A percentile compares a stretch with the other conserved stretches of the same genome.
Evolutionary conservation across 2,888 invertebrate species (phyloP).

Genomic region (Antitype chi): DNA sequence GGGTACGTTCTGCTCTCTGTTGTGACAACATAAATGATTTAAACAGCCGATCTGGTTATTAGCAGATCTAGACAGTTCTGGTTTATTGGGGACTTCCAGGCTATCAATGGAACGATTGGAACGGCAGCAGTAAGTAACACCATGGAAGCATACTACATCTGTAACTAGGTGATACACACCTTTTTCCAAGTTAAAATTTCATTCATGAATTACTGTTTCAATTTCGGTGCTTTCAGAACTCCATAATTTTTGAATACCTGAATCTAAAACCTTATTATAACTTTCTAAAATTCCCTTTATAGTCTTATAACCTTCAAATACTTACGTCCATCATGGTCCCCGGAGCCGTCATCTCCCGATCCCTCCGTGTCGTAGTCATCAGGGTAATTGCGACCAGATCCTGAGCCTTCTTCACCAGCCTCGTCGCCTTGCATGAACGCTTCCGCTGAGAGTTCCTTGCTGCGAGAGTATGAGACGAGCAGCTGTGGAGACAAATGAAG

Average conservation of each 20-base stretch:
- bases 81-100: neutral
- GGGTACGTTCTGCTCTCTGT: conserved; percentile 67
- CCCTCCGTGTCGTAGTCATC: conserved; percentile 89
- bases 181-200: neutral
- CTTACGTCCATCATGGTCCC: conserved; percentile 79
- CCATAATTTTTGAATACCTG: too few species aligned
- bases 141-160: too few species aligned
- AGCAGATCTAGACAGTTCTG: neutral
- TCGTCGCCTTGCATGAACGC: conserved; percentile 91
- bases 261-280: neutral
- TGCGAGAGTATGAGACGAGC: conserved; percentile 82
- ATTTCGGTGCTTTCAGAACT: neutral
- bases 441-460: conserved; percentile 79
- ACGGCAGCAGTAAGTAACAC: neutral
- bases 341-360: conserved; percentile 88
- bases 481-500: conserved; percentile 71
- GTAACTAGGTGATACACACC: too few species aligned
- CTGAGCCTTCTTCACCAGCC: conserved; percentile 90
- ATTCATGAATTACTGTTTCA: neutral
- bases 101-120: neutral
- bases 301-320: conserved; percentile 29
- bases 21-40: conserved; percentile 30
- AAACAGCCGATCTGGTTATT: neutral
- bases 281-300: neutral
- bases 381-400: conserved; percentile 89